A percentile compares a stretch with the other conserved stretches of the same genome.
phyloP scores from a whole-genome alignment of 92 coral and sea anemone species.

The Blastomussa wellsi region DNA sequence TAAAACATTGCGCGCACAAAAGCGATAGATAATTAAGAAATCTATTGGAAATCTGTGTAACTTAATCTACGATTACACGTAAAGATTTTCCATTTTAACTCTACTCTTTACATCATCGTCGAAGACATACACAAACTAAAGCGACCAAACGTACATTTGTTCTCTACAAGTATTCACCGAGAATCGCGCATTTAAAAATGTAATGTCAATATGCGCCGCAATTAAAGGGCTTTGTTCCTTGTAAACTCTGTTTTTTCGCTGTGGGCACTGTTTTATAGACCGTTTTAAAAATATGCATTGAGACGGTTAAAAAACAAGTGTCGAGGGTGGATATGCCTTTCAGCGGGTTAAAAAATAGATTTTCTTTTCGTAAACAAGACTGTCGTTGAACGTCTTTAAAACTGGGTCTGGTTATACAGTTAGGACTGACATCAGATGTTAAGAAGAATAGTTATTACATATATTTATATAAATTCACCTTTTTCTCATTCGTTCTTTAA shows the following conservation, averaged over 20 bases:
- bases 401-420: slow-evolving; percentile 26
- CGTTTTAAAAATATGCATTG: slow-evolving; percentile 28
- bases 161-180: slow-evolving; percentile 5
- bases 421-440: neutral
- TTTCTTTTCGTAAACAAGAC: slow-evolving; percentile 28
- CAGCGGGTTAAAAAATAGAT: slow-evolving; percentile 18
- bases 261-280: slow-evolving; percentile 17
- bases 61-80: neutral
- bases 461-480: neutral
- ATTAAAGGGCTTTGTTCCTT: slow-evolving; percentile 35
- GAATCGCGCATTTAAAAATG: slow-evolving; percentile 6
- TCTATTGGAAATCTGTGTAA: slow-evolving; percentile 6
- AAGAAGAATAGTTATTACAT: neutral
- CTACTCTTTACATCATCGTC: neutral
- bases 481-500: neutral
- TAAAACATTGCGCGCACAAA: slow-evolving; percentile 28
- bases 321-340: slow-evolving; percentile 61
- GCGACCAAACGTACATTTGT: neutral
- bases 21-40: slow-evolving; percentile 28
- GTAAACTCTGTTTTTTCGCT: slow-evolving; percentile 10
- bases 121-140: neutral
- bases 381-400: slow-evolving; percentile 23
- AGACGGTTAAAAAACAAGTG: slow-evolving; percentile 56
- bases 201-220: slow-evolving; percentile 23
- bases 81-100: neutral